These are phyloP conservation scores for Gymnarchus niloticus DNA, from an alignment of 2,113 vertebrate species.

Conservation along the genomic window DNA sequence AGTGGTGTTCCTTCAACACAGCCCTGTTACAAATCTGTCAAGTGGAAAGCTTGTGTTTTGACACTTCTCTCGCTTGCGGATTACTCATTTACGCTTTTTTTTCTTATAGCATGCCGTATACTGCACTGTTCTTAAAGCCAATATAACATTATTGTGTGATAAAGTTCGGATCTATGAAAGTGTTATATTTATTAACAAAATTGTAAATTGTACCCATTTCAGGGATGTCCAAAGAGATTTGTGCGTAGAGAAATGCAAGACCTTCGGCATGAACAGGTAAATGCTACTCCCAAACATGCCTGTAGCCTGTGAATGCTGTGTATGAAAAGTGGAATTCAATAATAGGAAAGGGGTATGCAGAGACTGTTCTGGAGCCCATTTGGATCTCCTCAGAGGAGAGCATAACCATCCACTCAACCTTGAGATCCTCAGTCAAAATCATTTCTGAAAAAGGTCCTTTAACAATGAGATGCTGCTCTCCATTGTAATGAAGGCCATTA, in stretches of 20 bases:
- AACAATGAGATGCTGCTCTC: not conserved
- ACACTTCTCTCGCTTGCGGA: conserved; percentile 41
- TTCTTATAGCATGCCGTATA: conserved; percentile 44
- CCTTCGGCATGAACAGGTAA: not conserved
- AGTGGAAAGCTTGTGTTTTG: conserved; percentile 50
- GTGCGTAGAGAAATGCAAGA: not conserved
- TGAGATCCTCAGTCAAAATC: conserved; percentile 2
- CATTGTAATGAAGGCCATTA: conserved; percentile 10
- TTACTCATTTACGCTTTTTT: conserved; percentile 41
- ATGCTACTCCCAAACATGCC: not conserved
- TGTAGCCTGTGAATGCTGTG: not conserved
- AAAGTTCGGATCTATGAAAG: not conserved
- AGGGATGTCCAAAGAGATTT: not conserved
- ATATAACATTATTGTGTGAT: not conserved
- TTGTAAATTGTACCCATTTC: not conserved
- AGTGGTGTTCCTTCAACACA: conserved; percentile 62
- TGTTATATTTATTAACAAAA: not conserved
- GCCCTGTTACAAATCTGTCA: conserved; percentile 51
- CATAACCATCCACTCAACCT: conserved; percentile 1
- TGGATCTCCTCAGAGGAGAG: not conserved
- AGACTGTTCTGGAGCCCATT: not conserved
- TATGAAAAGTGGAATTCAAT: not conserved
- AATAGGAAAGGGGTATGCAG: not conserved
- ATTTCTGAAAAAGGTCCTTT: not conserved
- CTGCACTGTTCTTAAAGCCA: conserved; percentile 28